phyloP scores from a whole-genome alignment of 2,888 invertebrate species.

The Pelosia muscerda region DNA sequence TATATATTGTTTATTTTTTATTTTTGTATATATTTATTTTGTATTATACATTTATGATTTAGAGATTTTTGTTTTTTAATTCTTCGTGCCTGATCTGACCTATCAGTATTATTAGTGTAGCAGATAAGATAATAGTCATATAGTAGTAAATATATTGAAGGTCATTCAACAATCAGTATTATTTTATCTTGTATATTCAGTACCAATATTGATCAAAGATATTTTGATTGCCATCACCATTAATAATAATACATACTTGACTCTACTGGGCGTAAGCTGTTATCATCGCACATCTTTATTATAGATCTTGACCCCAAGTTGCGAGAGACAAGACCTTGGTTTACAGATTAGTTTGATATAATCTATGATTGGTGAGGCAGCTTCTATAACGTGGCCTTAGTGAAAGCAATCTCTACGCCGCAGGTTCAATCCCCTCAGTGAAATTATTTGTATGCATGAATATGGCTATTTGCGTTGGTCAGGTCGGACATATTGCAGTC shows the following conservation, averaged over 20 bases:
- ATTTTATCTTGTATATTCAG: conserved; percentile 2
- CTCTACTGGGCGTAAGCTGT: too few species aligned
- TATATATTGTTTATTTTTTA: conserved; percentile 39
- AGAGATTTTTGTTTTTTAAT: conserved; percentile 8
- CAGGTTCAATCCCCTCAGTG: too few species aligned
- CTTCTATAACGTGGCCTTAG: too few species aligned
- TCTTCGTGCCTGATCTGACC: neutral
- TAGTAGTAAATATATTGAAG: conserved; percentile 11
- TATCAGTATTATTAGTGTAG: neutral
- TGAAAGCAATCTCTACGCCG: too few species aligned
- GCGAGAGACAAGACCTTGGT: too few species aligned
- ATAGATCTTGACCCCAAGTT: too few species aligned
- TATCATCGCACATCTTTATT: too few species aligned
- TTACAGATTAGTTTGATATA: too few species aligned
- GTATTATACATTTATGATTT: conserved; percentile 28
- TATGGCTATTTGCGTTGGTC: too few species aligned
- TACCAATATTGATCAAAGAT: neutral
- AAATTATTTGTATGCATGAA: too few species aligned
- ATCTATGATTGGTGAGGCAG: too few species aligned
- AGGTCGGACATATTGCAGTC: too few species aligned
- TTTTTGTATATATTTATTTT: conserved; percentile 37
- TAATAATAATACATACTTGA: neutral
- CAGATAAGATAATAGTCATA: conserved; percentile 14
- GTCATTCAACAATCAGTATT: neutral
- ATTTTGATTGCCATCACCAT: neutral